Conservation (phyloP, 2,113 vertebrate genomes). For the Chroicocephalus ridibundus region DNA sequence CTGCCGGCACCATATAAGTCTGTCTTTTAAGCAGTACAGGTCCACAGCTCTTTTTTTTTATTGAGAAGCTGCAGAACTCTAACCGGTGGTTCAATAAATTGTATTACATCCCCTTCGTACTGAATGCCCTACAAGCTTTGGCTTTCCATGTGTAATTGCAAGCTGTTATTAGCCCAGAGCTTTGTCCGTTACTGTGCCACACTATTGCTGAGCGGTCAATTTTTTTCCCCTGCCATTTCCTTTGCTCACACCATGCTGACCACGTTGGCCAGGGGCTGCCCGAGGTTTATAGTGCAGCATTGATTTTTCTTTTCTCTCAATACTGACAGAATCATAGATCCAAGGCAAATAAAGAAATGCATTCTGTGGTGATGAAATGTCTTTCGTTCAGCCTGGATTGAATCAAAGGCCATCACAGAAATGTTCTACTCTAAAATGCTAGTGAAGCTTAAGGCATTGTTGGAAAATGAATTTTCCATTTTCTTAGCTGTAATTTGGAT, state of each 20-base stretch:
- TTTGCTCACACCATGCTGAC: slow-evolving; percentile 83
- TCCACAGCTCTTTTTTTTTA: slow-evolving; percentile 58
- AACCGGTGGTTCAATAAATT: slow-evolving; percentile 79
- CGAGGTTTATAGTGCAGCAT: slow-evolving; percentile 86
- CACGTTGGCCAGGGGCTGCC: slow-evolving; percentile 84
- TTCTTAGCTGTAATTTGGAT: slow-evolving; percentile 72
- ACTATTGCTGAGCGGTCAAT: slow-evolving; percentile 84
- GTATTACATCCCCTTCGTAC: slow-evolving; percentile 75
- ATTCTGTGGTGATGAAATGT: slow-evolving; percentile 94
- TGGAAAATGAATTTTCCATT: slow-evolving; percentile 79
- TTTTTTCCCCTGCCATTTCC: slow-evolving; percentile 84
- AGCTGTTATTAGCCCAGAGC: slow-evolving; percentile 83
- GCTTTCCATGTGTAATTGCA: slow-evolving; percentile 84
- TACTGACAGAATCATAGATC: slow-evolving; percentile 99
- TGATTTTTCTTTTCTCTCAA: slow-evolving; percentile 95
- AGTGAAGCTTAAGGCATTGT: slow-evolving; percentile 74
- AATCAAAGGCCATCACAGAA: slow-evolving; percentile 88
- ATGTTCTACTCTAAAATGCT: slow-evolving; percentile 75
- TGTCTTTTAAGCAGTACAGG: slow-evolving; percentile 69
- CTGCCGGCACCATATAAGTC: slow-evolving; percentile 54
- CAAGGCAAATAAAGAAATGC: slow-evolving; percentile 98
- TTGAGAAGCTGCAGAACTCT: slow-evolving; percentile 79
- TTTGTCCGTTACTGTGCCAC: slow-evolving; percentile 79
- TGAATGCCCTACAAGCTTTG: slow-evolving; percentile 77
- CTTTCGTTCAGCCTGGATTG: slow-evolving; percentile 88